phyloP scores from a whole-genome alignment of 2,888 invertebrate species.

The Andricus quercusramuli region DNA sequence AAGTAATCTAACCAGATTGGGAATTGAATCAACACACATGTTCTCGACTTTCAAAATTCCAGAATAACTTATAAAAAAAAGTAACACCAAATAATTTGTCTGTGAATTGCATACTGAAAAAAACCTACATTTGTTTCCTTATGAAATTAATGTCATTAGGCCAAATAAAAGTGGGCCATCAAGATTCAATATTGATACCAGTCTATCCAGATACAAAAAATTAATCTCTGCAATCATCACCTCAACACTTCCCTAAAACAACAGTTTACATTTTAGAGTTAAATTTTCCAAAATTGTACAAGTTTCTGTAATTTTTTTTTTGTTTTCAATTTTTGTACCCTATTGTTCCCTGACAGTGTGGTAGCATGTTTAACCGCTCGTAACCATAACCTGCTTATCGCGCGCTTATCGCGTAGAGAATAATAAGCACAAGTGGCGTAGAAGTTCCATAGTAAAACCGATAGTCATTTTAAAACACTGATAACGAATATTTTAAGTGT shows the following conservation, averaged over 20 bases:
- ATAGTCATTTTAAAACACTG: not conserved
- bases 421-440: not conserved
- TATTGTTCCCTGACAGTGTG: not conserved
- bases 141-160: constrained; percentile 2
- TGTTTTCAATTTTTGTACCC: not conserved
- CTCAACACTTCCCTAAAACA: not conserved
- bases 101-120: not conserved
- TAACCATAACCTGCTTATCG: constrained; percentile 5
- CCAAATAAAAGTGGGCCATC: constrained; percentile 16
- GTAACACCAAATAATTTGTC: not conserved
- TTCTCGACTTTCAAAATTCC: constrained; percentile 4
- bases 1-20: constrained; percentile 48
- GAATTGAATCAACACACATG: constrained; percentile 11
- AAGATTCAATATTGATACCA: constrained; percentile 26
- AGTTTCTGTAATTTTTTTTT: constrained; percentile 18
- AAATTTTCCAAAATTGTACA: not conserved
- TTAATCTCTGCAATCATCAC: not conserved
- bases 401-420: not conserved
- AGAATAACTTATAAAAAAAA: constrained; percentile 9
- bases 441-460: not conserved
- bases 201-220: not conserved
- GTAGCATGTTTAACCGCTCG: not conserved
- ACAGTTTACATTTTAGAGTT: not conserved
- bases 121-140: not conserved
- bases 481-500: not conserved